Base-by-base conservation (phyloP, 2,113 vertebrate species). In the Epinephelus lanceolatus region DNA sequence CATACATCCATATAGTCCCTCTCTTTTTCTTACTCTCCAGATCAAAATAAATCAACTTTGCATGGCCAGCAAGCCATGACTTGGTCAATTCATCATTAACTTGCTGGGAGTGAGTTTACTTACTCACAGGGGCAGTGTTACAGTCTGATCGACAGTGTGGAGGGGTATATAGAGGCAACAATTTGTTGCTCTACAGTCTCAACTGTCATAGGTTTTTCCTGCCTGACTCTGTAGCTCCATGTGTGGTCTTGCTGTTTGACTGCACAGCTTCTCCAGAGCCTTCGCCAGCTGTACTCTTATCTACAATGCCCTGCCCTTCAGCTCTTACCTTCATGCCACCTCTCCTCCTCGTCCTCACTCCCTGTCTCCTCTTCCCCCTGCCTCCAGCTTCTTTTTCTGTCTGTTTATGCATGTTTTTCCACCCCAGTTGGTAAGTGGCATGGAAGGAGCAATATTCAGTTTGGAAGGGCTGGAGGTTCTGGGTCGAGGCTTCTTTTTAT, bases 31-130 rank as follows among this genome's bases (percentile, higher is more conserved):
- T 30, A 1, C 42, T 14, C 30, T 13, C 23, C 18, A 30, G n/a
- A 70, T 80, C 30, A 25, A 84, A 85, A 86, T 73, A 83, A 73
- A 86, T 84, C 63, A 57, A 47, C 86, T 87, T 86, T 90, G 72
- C 71, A 84, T 84, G 51, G 33, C 69, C 76, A 80, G 63, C 33
- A 82, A 87, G 67, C 76, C 49, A 25, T 61, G 71, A 65, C 71
- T 40, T 71, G n/a, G 49, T 23, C 42, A 75, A 51, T 83, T 71
- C 69, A 81, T 90, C 75, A 78, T 61, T 56, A 68, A 79, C 55
- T 76, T 9, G 40, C 60, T 68, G 71, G 59, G 53, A 81, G 70
- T 68, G 67, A 72, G 52, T 69, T 37, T 27, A 67, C 23, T 33
- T 40, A 52, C 37, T 57, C 52, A 6, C 17, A 13, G 77, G 47